Base-by-base conservation (phyloP, 1,140 invertebrate species). In the Brachionus rotundiformis region DNA sequence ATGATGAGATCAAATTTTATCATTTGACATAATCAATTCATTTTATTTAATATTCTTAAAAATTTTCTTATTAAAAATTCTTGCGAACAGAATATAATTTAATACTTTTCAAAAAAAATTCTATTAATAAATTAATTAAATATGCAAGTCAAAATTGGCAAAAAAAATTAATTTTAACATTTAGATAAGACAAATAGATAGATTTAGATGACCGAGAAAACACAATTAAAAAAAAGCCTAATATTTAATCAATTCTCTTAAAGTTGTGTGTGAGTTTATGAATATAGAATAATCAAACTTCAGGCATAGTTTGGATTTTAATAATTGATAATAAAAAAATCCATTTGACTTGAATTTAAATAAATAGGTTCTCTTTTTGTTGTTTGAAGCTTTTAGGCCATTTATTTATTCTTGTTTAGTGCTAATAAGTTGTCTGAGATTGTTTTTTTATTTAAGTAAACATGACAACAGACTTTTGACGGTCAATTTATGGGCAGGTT, bases 1-100 rank as follows among this genome's bases (percentile, higher is more conserved):
- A 54, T 54, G 47, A 54, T 54, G 47, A 54, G 47, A 54, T 54
- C 47, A 54, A 49, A 54, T 54, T 54, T 54, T 54, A 54, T 54
- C 47, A 54, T 54, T 54, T 54, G 47, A 54, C 47, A 54, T 19
- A 54, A 54, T 19, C 47, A 54, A 54, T 16, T 7, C 47, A 4
- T 6, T 54, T 54, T 19, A 19, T 54, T 23, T 19, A 54, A 19
- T 19, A 54, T 54, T 54, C 47, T 54, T 54, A n/a, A 8, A 54
- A 54, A 54, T 54, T 54, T 8, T 54, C 23, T 54, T 6, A 54
- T 54, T 54, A 54, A 54, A 54, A 54, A 19, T 54, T 19, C 19
- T 19, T 54, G 10, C 39, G 10, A 41, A 41, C 10, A 11, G 39
- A 11, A 11, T 7, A 23, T 25, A 54, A 54, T 54, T 54, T 8